Evolutionary conservation across 1,140 invertebrate species (phyloP), one percentile per base, ranked within the genome.

Genomic region (Sycobia sp.): DNA sequence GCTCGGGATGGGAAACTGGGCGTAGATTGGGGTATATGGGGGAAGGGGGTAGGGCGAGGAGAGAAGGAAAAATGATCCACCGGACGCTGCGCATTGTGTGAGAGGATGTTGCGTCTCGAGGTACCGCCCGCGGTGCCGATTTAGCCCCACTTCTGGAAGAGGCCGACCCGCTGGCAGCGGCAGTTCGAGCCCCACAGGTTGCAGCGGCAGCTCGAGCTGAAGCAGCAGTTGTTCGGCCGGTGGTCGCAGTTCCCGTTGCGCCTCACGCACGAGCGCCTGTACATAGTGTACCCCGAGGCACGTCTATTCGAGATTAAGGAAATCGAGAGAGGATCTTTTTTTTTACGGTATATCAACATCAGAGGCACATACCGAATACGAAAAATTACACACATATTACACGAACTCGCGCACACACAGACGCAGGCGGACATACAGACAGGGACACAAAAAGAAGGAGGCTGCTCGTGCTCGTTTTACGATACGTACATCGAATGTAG

Each of bases 171-270:
- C 78, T 94, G 92, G 79, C 93, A 95, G 68, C 90, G 86, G 79
- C 93, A 95, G 82, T 95, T 95, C 69, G 90, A 89, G 22, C 92
- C 92, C 93, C 93, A 95, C 5, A 95, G 84, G 79, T 94, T 95
- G 85, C 93, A 95, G 38, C 92, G 86, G 82, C 93, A 95, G 22
- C 91, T 89, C 63, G 90, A 90, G 70, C 88, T 91, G 80, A 89
- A 88, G 83, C 93, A 95, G 83, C 93, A 95, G 77, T 93, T 91
- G 49, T 90, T 89, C 0, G 90, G 90, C 46, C 91, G 84, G 76
- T 93, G 89, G 80, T 94, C 92, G 79, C 93, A 95, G 76, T 89
- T 90, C 41, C 89, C 89, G 1, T 89, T 89, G 44, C 91, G 87
- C 67, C 87, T 86, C 62, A 94, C 86, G 83, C 92, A 94, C 69